Evolutionary conservation across 2,113 vertebrate genomes (phyloP).

Genomic region (Ictidomys tridecemlineatus): DNA sequence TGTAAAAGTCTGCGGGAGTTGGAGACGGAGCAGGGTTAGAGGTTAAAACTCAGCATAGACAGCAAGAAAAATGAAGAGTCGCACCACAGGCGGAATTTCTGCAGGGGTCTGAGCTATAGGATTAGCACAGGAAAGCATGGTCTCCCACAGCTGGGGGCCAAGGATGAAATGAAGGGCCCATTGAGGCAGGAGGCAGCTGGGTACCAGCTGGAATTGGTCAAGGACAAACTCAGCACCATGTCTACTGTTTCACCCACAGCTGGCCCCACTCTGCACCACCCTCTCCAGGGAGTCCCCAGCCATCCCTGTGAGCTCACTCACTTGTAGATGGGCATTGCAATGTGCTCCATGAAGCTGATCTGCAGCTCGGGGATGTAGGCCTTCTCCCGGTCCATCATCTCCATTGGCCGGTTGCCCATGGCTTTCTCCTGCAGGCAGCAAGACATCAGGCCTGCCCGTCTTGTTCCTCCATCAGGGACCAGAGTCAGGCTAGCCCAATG

Average conservation of each 20-base stretch:
- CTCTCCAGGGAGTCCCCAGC: background rate
- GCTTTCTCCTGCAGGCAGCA: constrained; percentile 93
- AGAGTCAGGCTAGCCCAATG: background rate
- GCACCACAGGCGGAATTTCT: background rate
- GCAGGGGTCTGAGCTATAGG: background rate
- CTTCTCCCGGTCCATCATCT: constrained; percentile 99
- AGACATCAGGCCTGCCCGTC: background rate
- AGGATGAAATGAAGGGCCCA: background rate
- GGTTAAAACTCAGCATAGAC: background rate
- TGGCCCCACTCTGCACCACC: accelerated
- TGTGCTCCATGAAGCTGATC: constrained; percentile 99
- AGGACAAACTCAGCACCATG: too few species aligned
- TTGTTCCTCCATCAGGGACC: background rate
- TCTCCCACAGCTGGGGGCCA: background rate
- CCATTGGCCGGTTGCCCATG: constrained; percentile 98
- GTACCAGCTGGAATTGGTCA: background rate
- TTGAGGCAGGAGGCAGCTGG: background rate
- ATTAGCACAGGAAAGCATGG: background rate
- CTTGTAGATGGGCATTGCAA: constrained; percentile 99
- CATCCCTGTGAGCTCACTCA: constrained; percentile 69
- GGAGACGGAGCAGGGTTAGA: background rate
- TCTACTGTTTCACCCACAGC: background rate
- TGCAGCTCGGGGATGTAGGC: constrained; percentile 98
- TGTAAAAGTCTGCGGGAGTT: constrained; percentile 91
- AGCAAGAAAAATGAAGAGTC: background rate